Evolutionary conservation across 2,797 vertebrate genomes (phyloP).

Genomic region (Vultur gryphus): DNA sequence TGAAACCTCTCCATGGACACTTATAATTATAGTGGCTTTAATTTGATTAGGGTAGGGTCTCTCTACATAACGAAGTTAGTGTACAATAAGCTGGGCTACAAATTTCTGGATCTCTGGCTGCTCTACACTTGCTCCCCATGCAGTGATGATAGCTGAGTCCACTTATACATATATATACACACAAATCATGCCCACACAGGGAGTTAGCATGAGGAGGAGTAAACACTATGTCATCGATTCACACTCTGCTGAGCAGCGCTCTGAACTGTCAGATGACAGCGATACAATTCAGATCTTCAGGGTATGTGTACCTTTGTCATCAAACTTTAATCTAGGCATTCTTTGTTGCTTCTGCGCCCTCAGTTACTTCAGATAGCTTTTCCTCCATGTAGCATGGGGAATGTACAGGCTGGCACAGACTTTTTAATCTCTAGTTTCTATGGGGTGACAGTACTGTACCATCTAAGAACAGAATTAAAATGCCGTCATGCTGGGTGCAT

Average conservation of each 20-base stretch:
- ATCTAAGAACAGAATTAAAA: background rate
- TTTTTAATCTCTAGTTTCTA: background rate
- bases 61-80: background rate
- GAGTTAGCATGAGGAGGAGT: background rate
- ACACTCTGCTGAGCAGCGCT: background rate
- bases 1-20: background rate
- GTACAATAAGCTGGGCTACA: background rate
- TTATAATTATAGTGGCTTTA: background rate
- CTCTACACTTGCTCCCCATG: background rate
- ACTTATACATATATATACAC: too few species aligned
- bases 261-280: background rate
- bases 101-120: background rate
- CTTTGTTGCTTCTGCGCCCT: background rate
- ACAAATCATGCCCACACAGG: background rate
- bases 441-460: background rate
- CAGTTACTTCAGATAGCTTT: background rate
- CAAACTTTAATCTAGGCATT: background rate
- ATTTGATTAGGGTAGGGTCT: background rate
- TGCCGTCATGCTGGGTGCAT: background rate
- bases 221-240: background rate
- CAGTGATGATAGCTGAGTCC: background rate
- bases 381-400: background rate
- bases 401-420: background rate
- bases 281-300: background rate
- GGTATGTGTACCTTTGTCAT: background rate